These are phyloP conservation scores for Athene cunicularia DNA, from an alignment of 2,113 vertebrate genomes.

Conservation along the genomic window DNA sequence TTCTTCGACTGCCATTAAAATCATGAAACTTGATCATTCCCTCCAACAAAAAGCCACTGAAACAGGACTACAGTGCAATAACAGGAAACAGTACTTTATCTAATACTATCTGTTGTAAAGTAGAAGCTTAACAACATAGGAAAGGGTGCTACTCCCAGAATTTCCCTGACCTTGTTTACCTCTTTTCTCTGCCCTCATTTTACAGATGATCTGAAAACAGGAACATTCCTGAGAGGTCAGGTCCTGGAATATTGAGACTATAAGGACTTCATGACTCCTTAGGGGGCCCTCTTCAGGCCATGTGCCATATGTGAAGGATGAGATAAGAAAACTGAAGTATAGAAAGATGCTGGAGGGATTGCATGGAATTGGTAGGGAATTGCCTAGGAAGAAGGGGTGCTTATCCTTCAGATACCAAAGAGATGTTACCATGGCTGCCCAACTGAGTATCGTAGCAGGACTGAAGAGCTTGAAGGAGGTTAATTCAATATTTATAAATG, in stretches of 20 bases:
- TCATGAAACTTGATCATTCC: neutral
- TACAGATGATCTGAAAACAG: neutral
- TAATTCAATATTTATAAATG: neutral
- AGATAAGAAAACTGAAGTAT: neutral
- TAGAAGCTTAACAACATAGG: neutral
- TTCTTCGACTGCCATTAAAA: slow-evolving; percentile 5
- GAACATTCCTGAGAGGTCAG: neutral
- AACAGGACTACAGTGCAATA: neutral
- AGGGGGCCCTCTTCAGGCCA: neutral
- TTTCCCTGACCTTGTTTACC: neutral
- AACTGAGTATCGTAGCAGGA: neutral
- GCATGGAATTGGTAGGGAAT: neutral
- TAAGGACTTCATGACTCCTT: neutral
- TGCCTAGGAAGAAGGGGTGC: neutral
- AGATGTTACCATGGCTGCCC: neutral
- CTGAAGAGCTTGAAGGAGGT: neutral
- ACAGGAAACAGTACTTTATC: neutral
- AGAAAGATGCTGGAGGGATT: neutral
- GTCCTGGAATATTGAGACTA: neutral
- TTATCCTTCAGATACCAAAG: neutral
- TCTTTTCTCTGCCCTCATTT: neutral
- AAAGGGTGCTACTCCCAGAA: neutral
- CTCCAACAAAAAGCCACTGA: neutral
- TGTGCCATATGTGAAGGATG: neutral
- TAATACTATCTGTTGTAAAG: neutral